These are phyloP conservation scores for Cariama cristata DNA, from an alignment of 2,113 vertebrate species.

Conservation along the genomic window DNA sequence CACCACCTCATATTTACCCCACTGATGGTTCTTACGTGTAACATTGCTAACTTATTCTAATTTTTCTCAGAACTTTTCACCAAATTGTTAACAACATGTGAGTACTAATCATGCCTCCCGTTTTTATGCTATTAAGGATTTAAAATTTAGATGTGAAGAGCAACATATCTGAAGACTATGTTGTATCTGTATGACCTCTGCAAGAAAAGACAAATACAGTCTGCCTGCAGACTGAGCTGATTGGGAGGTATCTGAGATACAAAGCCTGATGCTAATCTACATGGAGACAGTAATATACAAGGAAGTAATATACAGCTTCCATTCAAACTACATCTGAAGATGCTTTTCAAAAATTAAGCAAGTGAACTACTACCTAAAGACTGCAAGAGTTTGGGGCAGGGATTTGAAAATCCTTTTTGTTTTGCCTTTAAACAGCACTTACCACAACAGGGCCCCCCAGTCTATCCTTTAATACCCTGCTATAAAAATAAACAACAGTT, in stretches of 20 bases:
- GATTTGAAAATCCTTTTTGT: background rate
- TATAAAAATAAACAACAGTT: background rate
- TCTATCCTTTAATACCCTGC: background rate
- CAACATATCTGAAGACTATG: background rate
- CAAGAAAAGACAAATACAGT: background rate
- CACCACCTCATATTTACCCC: background rate
- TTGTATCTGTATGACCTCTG: background rate
- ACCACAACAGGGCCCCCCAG: background rate
- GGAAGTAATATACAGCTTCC: background rate
- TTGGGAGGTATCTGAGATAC: background rate
- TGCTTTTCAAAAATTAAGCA: background rate
- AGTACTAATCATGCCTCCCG: background rate
- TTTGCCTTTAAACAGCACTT: background rate
- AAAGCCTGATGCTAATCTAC: background rate
- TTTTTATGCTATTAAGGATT: background rate
- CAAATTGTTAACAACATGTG: background rate
- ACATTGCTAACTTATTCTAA: background rate
- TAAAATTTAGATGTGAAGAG: background rate
- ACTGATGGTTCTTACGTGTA: background rate
- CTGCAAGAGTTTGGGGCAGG: background rate
- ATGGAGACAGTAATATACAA: background rate
- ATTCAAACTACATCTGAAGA: background rate
- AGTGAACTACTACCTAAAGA: background rate
- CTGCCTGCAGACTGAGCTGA: background rate
- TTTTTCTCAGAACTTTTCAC: background rate